phyloP scores from a whole-genome alignment of 2,113 vertebrate species.

The Hemiprocne comata region DNA sequence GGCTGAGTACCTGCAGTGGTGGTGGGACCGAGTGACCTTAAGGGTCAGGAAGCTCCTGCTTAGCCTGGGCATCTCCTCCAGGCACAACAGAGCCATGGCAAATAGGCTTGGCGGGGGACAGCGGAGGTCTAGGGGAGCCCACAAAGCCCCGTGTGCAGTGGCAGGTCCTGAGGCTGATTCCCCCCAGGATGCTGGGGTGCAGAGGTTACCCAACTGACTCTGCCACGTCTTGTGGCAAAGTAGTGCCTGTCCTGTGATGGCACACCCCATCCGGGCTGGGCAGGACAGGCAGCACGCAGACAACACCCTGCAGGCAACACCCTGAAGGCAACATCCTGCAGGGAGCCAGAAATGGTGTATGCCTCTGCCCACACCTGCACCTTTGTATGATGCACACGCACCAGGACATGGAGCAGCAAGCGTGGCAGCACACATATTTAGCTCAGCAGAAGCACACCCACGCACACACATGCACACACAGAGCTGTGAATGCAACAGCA shows the following conservation, averaged over 20 bases:
- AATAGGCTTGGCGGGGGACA: background rate
- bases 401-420: background rate
- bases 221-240: background rate
- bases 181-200: fast-evolving
- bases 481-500: background rate
- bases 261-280: background rate
- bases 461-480: background rate
- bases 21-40: background rate
- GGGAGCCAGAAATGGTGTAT: background rate
- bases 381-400: fast-evolving
- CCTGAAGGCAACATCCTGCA: no score
- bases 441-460: background rate
- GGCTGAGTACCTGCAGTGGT: background rate
- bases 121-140: background rate
- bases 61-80: background rate
- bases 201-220: background rate
- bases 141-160: background rate
- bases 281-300: background rate
- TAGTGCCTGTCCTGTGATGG: background rate
- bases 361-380: background rate
- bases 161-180: background rate
- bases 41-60: background rate
- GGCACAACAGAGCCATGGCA: background rate
- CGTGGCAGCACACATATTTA: fast-evolving
- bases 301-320: background rate